Conservation (phyloP, 2,113 vertebrate species). For the Neolamprologus variostigma region DNA sequence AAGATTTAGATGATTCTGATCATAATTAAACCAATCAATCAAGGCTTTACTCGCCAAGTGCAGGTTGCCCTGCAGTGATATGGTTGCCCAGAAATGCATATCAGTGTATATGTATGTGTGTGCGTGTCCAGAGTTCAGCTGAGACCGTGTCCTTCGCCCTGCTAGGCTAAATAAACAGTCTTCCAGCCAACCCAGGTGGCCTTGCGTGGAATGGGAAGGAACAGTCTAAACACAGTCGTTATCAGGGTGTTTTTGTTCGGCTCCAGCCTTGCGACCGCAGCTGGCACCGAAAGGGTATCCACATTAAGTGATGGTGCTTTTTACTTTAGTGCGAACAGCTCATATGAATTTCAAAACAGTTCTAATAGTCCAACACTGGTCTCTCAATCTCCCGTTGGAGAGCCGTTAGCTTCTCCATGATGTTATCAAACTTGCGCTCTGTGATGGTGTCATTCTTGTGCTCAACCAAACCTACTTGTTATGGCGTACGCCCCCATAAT, state of each 20-base stretch:
- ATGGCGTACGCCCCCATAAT: background rate
- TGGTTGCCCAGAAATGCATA: background rate
- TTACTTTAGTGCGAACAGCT: background rate
- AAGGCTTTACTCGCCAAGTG: accelerated
- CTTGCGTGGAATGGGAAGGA: too few species aligned
- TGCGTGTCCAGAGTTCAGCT: too few species aligned
- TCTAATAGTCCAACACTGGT: background rate
- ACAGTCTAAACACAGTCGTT: accelerated
- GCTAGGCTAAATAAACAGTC: accelerated
- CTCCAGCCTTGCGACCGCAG: background rate
- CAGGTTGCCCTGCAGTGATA: accelerated
- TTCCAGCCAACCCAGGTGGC: too few species aligned
- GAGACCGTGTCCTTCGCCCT: too few species aligned
- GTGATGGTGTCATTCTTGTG: background rate
- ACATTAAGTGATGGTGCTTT: accelerated
- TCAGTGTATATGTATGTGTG: background rate
- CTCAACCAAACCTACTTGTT: background rate
- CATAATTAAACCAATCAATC: background rate
- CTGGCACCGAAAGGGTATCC: accelerated
- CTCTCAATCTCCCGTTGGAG: background rate
- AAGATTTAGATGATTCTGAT: background rate
- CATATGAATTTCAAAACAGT: background rate
- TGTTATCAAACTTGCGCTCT: background rate
- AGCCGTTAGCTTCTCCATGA: accelerated
- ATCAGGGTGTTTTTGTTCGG: background rate